A percentile compares a stretch with the other conserved stretches of the same genome.
phyloP scores from a whole-genome alignment of 1,140 invertebrate species.

The Chlorops oryzae region DNA sequence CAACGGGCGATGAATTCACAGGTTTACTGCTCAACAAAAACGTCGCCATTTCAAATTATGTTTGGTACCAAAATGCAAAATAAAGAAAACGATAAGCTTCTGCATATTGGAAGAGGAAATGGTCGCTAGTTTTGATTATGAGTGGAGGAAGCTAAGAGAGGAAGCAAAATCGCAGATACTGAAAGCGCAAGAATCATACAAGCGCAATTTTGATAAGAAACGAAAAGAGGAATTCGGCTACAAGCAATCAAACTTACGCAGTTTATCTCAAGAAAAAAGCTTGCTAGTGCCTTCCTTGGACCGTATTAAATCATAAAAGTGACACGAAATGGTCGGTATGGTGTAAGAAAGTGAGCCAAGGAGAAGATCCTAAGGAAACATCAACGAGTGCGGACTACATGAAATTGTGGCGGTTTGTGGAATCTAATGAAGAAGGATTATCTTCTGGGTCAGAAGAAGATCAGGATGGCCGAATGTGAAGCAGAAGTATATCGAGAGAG shows the following conservation, averaged over 20 bases:
- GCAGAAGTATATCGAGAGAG: no score
- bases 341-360: no score
- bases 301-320: slow-evolving; percentile 21
- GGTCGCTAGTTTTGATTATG: no score
- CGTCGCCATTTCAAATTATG: slow-evolving; percentile 9
- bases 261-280: slow-evolving; percentile 24
- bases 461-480: no score
- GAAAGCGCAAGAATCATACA: slow-evolving; percentile 4
- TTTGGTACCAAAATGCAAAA: slow-evolving; percentile 7
- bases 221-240: slow-evolving; percentile 18
- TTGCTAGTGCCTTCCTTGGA: slow-evolving; percentile 24
- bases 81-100: neutral
- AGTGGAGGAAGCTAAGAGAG: neutral
- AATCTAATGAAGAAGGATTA: no score
- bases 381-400: no score
- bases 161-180: slow-evolving; percentile 9
- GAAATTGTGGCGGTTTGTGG: no score
- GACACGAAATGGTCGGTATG: slow-evolving; percentile 21
- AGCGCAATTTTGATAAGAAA: neutral
- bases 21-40: neutral
- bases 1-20: slow-evolving; percentile 11
- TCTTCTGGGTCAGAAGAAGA: no score
- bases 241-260: slow-evolving; percentile 33
- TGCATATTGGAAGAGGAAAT: no score
- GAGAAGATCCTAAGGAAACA: no score